A percentile compares a stretch with the other conserved stretches of the same genome.
These are phyloP conservation scores for Xanthia togata DNA, from an alignment of 2,888 invertebrate genomes.

Conservation along the genomic window DNA sequence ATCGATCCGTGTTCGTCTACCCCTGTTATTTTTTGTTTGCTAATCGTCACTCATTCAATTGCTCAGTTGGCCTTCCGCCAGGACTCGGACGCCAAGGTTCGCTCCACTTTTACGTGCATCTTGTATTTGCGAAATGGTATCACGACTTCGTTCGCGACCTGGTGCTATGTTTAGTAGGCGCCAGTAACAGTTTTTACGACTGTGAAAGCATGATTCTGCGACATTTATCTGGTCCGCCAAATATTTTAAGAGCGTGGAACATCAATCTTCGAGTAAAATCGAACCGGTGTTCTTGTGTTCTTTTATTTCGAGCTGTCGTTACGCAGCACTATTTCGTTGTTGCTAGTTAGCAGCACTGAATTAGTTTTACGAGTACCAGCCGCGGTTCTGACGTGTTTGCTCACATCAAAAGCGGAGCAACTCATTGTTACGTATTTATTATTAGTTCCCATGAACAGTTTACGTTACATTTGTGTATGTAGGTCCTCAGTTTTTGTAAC, in stretches of 20 bases:
- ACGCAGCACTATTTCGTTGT: slow-evolving; percentile 42
- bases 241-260: slow-evolving; percentile 60
- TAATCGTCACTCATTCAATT: slow-evolving; percentile 89
- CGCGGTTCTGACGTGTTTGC: slow-evolving; percentile 82
- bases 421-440: slow-evolving; percentile 89
- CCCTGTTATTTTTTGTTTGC: slow-evolving; percentile 82
- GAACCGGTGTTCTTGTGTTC: slow-evolving; percentile 33
- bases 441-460: slow-evolving; percentile 84
- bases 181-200: slow-evolving; percentile 59
- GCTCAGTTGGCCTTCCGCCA: slow-evolving; percentile 86
- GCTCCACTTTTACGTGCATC: slow-evolving; percentile 78
- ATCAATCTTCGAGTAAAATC: slow-evolving; percentile 41
- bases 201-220: slow-evolving; percentile 59
- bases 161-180: slow-evolving; percentile 62
- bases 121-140: slow-evolving; percentile 77
- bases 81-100: slow-evolving; percentile 81
- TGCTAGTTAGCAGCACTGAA: slow-evolving; percentile 74
- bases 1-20: slow-evolving; percentile 84
- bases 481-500: slow-evolving; percentile 81
- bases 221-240: slow-evolving; percentile 61
- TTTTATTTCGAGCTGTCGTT: slow-evolving; percentile 58
- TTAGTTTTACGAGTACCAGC: slow-evolving; percentile 87
- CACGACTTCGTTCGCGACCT: slow-evolving; percentile 69
- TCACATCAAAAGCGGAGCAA: slow-evolving; percentile 82
- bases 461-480: slow-evolving; percentile 80